These are phyloP conservation scores for Liasis olivaceus DNA, from an alignment of 2,797 vertebrate genomes.

Conservation along the genomic window DNA sequence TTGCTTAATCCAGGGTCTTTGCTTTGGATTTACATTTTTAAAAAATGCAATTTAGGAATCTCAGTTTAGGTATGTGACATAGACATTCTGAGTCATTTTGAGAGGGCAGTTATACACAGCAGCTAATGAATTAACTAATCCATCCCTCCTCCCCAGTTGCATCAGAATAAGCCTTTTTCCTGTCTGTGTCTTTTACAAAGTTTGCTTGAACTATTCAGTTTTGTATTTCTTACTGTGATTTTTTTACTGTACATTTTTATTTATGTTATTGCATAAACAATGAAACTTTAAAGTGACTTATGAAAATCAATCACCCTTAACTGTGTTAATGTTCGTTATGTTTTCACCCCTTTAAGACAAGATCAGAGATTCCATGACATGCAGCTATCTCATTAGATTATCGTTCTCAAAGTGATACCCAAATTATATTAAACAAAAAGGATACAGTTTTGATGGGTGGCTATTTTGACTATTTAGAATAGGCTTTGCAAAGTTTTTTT, in stretches of 20 bases:
- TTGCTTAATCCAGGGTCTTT: neutral
- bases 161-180: conserved; percentile 67
- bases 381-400: neutral
- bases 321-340: neutral
- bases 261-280: neutral
- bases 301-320: neutral
- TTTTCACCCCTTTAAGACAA: neutral
- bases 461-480: neutral
- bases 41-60: neutral
- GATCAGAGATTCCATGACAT: neutral
- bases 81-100: neutral
- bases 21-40: neutral
- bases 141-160: conserved; percentile 40
- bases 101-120: neutral
- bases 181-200: conserved; percentile 19
- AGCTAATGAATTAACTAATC: neutral
- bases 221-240: conserved; percentile 40
- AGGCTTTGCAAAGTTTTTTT: neutral
- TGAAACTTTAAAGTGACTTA: neutral
- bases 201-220: conserved; percentile 42
- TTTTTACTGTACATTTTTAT: neutral
- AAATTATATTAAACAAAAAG: neutral
- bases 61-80: neutral
- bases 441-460: neutral
- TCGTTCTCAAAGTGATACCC: conserved; percentile 5